Evolutionary conservation across 2,888 invertebrate species (phyloP).

Genomic region (Epinotia nisella): DNA sequence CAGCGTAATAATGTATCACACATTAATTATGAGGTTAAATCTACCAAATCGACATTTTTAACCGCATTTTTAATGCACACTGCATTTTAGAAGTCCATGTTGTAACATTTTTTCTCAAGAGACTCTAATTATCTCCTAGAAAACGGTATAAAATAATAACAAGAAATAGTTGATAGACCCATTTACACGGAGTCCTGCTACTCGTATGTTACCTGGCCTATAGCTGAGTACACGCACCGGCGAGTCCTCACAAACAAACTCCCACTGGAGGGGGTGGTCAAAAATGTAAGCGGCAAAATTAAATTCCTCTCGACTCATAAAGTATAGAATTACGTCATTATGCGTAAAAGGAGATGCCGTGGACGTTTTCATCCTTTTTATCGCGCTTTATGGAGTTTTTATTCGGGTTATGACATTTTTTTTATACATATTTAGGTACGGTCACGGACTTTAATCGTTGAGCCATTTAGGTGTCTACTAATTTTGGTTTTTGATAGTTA

Average conservation of each 20-base stretch:
- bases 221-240: conserved; percentile 50
- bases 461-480: too few species aligned
- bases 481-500: too few species aligned
- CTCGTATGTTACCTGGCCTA: not conserved
- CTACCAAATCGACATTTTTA: too few species aligned
- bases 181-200: not conserved
- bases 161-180: too few species aligned
- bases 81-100: too few species aligned
- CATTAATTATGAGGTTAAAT: too few species aligned
- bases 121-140: too few species aligned
- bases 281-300: conserved; percentile 78
- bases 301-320: conserved; percentile 77
- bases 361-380: conserved; percentile 55
- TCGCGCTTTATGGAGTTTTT: conserved; percentile 28
- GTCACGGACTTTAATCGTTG: too few species aligned
- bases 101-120: too few species aligned
- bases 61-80: too few species aligned
- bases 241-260: conserved; percentile 66
- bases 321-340: conserved; percentile 82
- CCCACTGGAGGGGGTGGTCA: conserved; percentile 61
- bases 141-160: too few species aligned
- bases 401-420: conserved; percentile 8
- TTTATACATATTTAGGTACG: not conserved
- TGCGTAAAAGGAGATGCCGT: conserved; percentile 55
- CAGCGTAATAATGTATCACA: too few species aligned